Percentiles rank a stretch among this genome's conserved stretches.
Conservation (phyloP, 2,113 vertebrate genomes). For the Eulacestoma nigropectus region DNA sequence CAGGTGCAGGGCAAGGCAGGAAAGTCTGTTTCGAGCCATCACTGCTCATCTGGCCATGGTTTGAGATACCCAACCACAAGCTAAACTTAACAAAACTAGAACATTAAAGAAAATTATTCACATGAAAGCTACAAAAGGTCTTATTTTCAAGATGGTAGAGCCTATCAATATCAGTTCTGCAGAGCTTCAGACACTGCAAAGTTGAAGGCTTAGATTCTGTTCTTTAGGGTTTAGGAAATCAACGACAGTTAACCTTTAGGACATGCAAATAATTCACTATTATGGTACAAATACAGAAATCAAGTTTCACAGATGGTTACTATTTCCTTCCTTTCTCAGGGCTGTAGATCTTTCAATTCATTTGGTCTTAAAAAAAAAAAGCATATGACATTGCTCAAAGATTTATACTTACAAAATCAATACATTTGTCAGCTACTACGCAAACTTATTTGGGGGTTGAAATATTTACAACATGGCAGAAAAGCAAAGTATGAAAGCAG, state of each 20-base stretch:
- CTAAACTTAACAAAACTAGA: not conserved
- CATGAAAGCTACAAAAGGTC: not conserved
- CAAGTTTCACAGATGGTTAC: not conserved
- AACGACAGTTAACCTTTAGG: not conserved
- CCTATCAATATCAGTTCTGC: not conserved
- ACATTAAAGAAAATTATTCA: not conserved
- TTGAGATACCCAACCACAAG: not conserved
- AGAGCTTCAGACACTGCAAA: not conserved
- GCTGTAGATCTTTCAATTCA: not conserved
- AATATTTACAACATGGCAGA: not conserved
- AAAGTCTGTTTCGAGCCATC: not conserved
- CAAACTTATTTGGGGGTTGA: not conserved
- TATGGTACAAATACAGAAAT: not conserved
- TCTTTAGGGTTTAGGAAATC: not conserved
- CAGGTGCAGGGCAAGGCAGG: not conserved
- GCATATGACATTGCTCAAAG: not conserved
- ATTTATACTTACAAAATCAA: not conserved
- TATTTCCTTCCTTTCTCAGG: not conserved
- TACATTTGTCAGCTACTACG: not conserved
- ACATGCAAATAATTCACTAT: not conserved
- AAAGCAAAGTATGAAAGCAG: not conserved
- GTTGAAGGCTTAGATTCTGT: not conserved
- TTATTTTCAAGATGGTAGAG: not conserved
- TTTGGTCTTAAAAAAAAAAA: not conserved
- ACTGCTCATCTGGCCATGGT: too few species aligned